Evolutionary conservation across 1,140 invertebrate genomes (phyloP).

Genomic region (Brachystomella parvula): DNA sequence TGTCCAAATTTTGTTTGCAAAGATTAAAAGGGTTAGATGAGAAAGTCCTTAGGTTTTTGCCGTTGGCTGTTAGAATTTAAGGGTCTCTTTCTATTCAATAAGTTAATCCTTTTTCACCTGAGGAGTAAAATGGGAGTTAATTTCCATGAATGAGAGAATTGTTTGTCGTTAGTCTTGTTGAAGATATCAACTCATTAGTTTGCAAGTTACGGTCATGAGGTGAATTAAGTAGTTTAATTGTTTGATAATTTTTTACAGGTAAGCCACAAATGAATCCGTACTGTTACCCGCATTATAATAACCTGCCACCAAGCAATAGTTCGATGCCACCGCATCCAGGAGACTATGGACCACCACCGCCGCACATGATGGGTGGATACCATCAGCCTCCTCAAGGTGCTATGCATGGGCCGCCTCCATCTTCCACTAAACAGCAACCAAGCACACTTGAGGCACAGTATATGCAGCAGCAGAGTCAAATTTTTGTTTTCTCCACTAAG

Average conservation of each 20-base stretch:
- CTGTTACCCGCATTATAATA: conserved; percentile 36
- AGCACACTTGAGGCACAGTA: conserved; percentile 70
- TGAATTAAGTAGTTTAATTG: background rate
- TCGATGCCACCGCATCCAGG: conserved; percentile 24
- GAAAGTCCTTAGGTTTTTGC: too few species aligned
- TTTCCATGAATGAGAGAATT: too few species aligned
- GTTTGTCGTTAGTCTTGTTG: too few species aligned
- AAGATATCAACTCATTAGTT: too few species aligned
- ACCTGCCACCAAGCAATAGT: conserved; percentile 32
- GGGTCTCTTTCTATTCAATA: too few species aligned
- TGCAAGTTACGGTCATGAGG: too few species aligned
- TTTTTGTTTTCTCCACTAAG: conserved; percentile 92
- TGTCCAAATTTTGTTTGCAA: too few species aligned
- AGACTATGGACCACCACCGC: conserved; percentile 20
- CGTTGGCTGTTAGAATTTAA: too few species aligned
- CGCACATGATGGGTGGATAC: conserved; percentile 23
- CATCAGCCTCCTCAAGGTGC: conserved; percentile 1
- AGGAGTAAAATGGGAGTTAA: too few species aligned
- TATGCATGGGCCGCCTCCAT: conserved; percentile 13
- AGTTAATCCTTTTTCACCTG: too few species aligned
- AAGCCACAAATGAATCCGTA: conserved; percentile 35
- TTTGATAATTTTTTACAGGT: conserved; percentile 20
- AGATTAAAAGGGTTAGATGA: too few species aligned
- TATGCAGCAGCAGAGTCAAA: conserved; percentile 94
- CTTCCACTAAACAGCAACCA: conserved; percentile 57